These are phyloP conservation scores for Stenurella melanura DNA, from an alignment of 2,888 invertebrate genomes.

Conservation along the genomic window DNA sequence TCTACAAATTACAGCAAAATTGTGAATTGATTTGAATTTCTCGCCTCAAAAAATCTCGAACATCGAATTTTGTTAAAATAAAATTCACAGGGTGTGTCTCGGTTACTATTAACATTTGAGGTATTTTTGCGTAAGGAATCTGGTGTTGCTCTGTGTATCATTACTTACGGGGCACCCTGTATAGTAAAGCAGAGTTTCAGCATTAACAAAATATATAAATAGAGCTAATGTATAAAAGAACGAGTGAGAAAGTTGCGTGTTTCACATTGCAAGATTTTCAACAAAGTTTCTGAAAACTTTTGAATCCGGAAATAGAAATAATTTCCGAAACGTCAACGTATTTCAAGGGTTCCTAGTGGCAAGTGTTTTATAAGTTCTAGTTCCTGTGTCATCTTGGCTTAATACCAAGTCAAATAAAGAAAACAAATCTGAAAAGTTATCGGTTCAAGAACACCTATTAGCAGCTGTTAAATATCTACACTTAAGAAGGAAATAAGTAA, in stretches of 20 bases:
- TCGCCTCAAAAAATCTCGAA: too few relatives aligned
- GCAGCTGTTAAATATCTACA: background rate
- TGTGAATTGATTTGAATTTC: too few relatives aligned
- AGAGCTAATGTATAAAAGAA: background rate
- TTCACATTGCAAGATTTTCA: constrained; percentile 11
- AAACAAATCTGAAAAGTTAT: constrained; percentile 16
- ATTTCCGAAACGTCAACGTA: constrained; percentile 38
- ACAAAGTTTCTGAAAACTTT: constrained; percentile 21
- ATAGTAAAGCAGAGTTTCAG: background rate
- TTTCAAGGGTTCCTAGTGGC: constrained; percentile 23
- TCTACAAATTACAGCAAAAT: too few relatives aligned
- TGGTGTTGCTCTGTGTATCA: too few relatives aligned
- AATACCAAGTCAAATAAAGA: constrained; percentile 22
- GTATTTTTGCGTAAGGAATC: too few relatives aligned
- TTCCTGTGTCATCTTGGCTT: constrained; percentile 20
- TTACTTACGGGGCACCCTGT: too few relatives aligned
- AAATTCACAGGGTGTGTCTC: too few relatives aligned
- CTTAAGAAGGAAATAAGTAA: too few relatives aligned
- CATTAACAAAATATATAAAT: background rate
- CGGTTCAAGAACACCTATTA: background rate
- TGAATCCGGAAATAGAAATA: constrained; percentile 30
- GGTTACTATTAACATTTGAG: too few relatives aligned
- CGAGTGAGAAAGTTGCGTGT: background rate
- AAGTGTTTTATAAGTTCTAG: constrained; percentile 21
- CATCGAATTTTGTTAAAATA: too few relatives aligned